These are phyloP conservation scores for Papilio protenor DNA, from an alignment of 2,888 invertebrate genomes.

Conservation along the genomic window DNA sequence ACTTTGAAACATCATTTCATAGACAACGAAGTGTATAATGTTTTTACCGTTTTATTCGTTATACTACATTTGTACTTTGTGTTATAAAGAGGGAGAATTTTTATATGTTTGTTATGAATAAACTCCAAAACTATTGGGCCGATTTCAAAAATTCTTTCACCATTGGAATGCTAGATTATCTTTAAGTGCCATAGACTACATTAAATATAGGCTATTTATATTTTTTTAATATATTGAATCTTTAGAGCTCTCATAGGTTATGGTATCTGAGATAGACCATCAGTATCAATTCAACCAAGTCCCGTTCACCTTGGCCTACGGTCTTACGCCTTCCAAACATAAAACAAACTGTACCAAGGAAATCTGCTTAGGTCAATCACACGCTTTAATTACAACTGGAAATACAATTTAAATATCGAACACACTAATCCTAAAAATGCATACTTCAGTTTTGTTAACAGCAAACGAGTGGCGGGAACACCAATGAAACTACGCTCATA, in stretches of 20 bases:
- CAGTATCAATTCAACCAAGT: slow-evolving; percentile 19
- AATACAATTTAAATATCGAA: background rate
- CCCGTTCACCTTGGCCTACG: slow-evolving; percentile 45
- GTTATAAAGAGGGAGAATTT: background rate
- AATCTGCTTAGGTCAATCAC: slow-evolving; percentile 24
- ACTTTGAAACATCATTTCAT: slow-evolving; percentile 9
- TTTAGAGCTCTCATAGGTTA: background rate
- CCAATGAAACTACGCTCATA: too few species aligned
- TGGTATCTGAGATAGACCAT: background rate
- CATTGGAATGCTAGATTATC: background rate
- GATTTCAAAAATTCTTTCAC: background rate
- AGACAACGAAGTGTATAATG: background rate
- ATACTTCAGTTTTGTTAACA: too few species aligned
- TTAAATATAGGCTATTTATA: too few species aligned
- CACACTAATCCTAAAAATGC: background rate
- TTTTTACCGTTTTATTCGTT: background rate
- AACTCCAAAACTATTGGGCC: background rate
- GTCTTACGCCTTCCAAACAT: slow-evolving; percentile 31
- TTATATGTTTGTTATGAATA: background rate
- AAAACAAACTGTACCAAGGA: slow-evolving; percentile 43
- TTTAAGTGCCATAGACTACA: background rate
- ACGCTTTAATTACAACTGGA: slow-evolving; percentile 3
- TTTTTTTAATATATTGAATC: background rate
- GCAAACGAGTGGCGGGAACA: too few species aligned
- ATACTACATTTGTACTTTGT: background rate